Base-by-base conservation (phyloP, 2,113 vertebrate species). In the Upupa epops region DNA sequence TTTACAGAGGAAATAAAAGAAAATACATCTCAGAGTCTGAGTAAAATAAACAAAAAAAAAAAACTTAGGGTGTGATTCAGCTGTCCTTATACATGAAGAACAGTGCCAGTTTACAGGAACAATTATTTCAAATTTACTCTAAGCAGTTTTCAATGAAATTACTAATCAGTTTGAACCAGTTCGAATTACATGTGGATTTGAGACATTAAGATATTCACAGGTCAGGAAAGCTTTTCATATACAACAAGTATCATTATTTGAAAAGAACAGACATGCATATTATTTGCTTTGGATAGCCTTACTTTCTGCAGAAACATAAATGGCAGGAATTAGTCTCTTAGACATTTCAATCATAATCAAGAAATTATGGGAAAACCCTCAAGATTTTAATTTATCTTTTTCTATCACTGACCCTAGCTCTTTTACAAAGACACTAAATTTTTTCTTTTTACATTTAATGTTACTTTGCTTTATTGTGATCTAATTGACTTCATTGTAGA, bases 81-180 rank as follows among this genome's bases (percentile, higher is more conserved):
- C 13, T 72, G 45, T 71, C 37, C 56, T 80, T 74, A 32, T 13
- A 45, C 9, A 88, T 68, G 60, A 74, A 20, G 17, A 80, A 64
- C 66, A 83, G 14, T 34, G 42, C 24, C 66, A 26, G 77, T 88
- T 90, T 88, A 77, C 73, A 85, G 86, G 46, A 95, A 88, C 12
- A 65, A 51, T 49, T 14, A 7, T 83, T 49, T 83, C 34, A 46
- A 83, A 64, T 92, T 90, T 83, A 68, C 9, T 11, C n/a, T 64
- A 74, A 29, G 52, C 86, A 64, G 21, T 26, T 91, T 91, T 86
- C 34, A 81, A 19, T 37, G 58, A 80, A 69, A 37, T 77, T 82
- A 80, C 32, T 88, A 71, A 86, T 93, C 60, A 74, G 48, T 77
- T 61, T 87, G 66, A n/a, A n/a, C n/a, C n/a, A n/a, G n/a, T 89